phyloP scores from a whole-genome alignment of 2,113 vertebrate genomes.

The Xenus cinereus region DNA sequence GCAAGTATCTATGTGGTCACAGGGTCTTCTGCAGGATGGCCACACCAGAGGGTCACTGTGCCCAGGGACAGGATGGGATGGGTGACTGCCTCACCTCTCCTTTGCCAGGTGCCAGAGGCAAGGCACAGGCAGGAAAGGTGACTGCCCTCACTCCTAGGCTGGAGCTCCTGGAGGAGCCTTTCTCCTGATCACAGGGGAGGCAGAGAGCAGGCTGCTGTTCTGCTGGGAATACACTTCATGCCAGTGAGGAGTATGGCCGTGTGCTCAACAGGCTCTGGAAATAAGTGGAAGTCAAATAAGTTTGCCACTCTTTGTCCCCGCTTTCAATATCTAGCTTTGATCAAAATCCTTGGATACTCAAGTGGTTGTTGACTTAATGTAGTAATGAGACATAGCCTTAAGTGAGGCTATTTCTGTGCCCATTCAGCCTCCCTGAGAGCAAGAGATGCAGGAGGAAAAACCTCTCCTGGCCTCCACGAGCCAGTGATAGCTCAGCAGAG shows the following conservation, averaged over 20 bases:
- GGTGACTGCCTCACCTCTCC: rapidly evolving
- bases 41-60: no score
- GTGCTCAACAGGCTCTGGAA: constrained; percentile 38
- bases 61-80: rapidly evolving
- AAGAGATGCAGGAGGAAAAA: neutral
- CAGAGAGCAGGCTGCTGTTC: neutral
- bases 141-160: neutral
- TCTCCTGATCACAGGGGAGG: neutral
- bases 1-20: rapidly evolving
- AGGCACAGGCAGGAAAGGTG: neutral
- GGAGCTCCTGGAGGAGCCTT: neutral
- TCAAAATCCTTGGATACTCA: constrained; percentile 53
- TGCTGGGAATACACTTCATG: neutral
- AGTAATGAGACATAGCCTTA: constrained; percentile 52
- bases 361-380: constrained; percentile 64
- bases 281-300: constrained; percentile 51
- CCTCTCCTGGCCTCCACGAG: neutral
- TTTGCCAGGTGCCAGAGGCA: rapidly evolving
- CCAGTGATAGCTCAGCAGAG: neutral
- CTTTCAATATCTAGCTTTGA: constrained; percentile 56
- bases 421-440: constrained; percentile 29
- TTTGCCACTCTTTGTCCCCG: constrained; percentile 37
- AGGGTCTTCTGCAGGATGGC: neutral
- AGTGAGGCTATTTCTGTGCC: constrained; percentile 30
- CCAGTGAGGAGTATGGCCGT: neutral